Conservation (phyloP, 2,888 invertebrate species). For the Pheosia gnoma region DNA sequence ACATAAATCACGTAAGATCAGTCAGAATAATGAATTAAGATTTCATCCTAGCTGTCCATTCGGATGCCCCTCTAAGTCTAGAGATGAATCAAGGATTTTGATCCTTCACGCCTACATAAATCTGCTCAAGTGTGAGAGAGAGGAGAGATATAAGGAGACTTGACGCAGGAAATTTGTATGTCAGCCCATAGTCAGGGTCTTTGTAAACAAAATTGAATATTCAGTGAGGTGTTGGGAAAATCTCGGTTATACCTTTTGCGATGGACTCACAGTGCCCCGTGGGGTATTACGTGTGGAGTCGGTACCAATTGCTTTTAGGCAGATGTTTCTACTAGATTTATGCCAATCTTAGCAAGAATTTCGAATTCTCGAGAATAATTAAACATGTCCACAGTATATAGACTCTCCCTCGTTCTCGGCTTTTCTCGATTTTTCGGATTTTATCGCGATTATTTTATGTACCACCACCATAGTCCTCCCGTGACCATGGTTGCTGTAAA, state of each 20-base stretch:
- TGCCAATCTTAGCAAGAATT: no score
- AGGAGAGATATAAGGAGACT: conserved; percentile 22
- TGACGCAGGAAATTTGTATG: conserved; percentile 68
- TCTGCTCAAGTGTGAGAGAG: conserved; percentile 15
- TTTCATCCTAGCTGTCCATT: conserved; percentile 62
- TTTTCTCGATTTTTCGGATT: no score
- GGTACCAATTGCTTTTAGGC: conserved; percentile 1
- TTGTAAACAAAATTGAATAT: conserved; percentile 82
- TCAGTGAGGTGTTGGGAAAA: conserved; percentile 74
- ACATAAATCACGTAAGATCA: conserved; percentile 48
- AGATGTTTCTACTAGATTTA: no score
- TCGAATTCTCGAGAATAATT: no score
- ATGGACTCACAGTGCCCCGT: conserved; percentile 47
- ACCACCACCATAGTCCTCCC: no score
- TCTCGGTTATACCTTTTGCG: conserved; percentile 66
- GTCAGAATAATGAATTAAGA: conserved; percentile 49
- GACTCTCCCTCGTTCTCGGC: no score
- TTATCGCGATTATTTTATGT: no score
- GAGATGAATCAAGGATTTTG: conserved; percentile 55
- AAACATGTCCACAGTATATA: no score
- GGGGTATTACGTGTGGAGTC: conserved; percentile 42
- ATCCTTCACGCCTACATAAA: conserved; percentile 27
- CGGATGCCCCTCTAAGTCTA: conserved; percentile 48
- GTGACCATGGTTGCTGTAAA: no score
- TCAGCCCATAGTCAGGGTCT: conserved; percentile 59